These are phyloP conservation scores for Edolisoma coerulescens DNA, from an alignment of 2,113 vertebrate genomes.

Conservation along the genomic window DNA sequence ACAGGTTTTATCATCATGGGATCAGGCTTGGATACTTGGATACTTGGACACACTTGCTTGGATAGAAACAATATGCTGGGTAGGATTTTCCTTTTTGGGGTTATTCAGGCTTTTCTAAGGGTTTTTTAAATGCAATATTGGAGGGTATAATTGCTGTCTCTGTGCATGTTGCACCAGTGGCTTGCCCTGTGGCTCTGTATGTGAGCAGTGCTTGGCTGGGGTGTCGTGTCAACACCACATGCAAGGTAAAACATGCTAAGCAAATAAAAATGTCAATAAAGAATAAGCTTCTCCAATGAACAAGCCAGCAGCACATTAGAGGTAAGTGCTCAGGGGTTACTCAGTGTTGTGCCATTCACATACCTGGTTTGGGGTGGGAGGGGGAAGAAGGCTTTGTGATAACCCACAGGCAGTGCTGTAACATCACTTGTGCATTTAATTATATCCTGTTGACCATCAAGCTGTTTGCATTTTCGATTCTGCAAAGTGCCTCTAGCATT, in stretches of 20 bases:
- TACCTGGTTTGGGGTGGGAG: background rate
- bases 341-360: background rate
- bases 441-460: background rate
- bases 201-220: background rate
- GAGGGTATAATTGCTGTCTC: background rate
- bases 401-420: background rate
- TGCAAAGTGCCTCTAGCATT: background rate
- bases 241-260: background rate
- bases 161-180: background rate
- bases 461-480: slow-evolving; percentile 6
- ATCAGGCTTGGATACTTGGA: no score
- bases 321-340: background rate
- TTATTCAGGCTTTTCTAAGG: background rate
- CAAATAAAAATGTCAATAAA: background rate
- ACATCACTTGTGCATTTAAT: background rate
- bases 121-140: background rate
- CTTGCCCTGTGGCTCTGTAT: background rate
- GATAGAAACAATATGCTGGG: background rate
- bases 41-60: background rate
- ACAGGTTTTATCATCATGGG: background rate
- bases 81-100: background rate
- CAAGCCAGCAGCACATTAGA: background rate
- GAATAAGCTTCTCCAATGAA: background rate
- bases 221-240: background rate
- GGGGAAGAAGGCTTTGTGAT: background rate